Evolutionary conservation across 64 coral and sea anemone species (phyloP), one percentile per base, ranked within the genome.

Genomic region (Catalaphyllia jardinei): DNA sequence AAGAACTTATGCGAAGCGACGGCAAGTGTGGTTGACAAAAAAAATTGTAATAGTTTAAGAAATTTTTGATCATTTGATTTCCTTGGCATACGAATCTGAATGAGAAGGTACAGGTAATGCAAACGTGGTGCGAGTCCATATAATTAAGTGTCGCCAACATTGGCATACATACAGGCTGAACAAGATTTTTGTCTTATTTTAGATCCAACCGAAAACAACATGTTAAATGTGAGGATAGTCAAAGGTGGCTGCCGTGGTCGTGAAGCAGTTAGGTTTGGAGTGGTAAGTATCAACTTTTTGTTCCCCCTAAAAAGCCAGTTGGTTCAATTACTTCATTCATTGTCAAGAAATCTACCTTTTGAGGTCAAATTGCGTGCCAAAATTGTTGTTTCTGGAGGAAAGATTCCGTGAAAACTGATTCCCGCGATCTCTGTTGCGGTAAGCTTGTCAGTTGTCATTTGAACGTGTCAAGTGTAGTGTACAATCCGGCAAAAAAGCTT

Each of bases 241-340:
- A 92, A 92, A 51, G 90, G 90, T 67, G 90, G 90, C 11, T 92
- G 90, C 72, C 90, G 90, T 86, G 90, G 90, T 79, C 33, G 90
- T 67, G 90, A 86, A 52, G 79, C 83, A 0, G 90, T 35, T 28
- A 85, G 50, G 42, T 85, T 85, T 85, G 81, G 81, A 85, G 62
- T 67, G 81, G 81, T 85, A 85, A 31, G 81, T 85, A 18, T 51
- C 3, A 69, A 24, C 12, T 67, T 67, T 24, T 67, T 57, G 11
- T 12, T 25, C 17, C 4, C 19, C 7, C 33, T 35, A 67, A 25
- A 67, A 67, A 67, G 24, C 24, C 22, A 8, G 14, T 15, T 62
- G 19, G 19, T 18, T 67, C 63, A n/a, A 69, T 27, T 69, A 69
- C 25, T 69, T 69, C 22, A 69, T 27, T 69, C 65, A 57, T 69